These are phyloP conservation scores for Polylopha cassiicola DNA, from an alignment of 2,888 invertebrate species.

Conservation along the genomic window DNA sequence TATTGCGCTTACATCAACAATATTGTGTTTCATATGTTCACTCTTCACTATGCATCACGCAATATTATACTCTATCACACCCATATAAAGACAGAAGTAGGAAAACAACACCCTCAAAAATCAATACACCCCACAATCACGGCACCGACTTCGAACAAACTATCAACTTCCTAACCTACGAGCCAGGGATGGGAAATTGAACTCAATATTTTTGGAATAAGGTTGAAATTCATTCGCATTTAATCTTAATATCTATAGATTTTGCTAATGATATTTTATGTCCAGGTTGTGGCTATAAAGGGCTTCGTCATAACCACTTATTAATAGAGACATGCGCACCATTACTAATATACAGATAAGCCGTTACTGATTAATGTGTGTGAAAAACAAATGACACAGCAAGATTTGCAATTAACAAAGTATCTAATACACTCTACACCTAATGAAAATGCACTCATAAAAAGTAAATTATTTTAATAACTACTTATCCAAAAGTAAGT, in stretches of 20 bases:
- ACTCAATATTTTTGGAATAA: slow-evolving; percentile 21
- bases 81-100: slow-evolving; percentile 22
- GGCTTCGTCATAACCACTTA: slow-evolving; percentile 52
- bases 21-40: slow-evolving; percentile 61
- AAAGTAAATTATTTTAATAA: no score
- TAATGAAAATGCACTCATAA: no score
- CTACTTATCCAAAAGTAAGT: no score
- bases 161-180: slow-evolving; percentile 28
- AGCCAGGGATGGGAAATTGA: slow-evolving; percentile 26
- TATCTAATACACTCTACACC: no score
- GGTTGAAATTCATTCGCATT: slow-evolving; percentile 21
- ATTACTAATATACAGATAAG: slow-evolving; percentile 31
- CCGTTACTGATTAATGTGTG: slow-evolving; percentile 4
- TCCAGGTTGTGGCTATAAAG: slow-evolving; percentile 43
- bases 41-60: slow-evolving; percentile 19
- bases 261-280: slow-evolving; percentile 28
- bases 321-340: slow-evolving; percentile 35
- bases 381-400: slow-evolving; percentile 1
- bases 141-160: slow-evolving; percentile 28
- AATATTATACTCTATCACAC: slow-evolving; percentile 29
- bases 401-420: no score
- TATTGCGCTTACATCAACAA: slow-evolving; percentile 73
- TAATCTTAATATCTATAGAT: slow-evolving; percentile 11
- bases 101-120: slow-evolving; percentile 29
- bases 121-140: slow-evolving; percentile 44